Evolutionary conservation across 2,113 vertebrate species (phyloP), one percentile per base, ranked within the genome.

Genomic region (Stigmatopora nigra): DNA sequence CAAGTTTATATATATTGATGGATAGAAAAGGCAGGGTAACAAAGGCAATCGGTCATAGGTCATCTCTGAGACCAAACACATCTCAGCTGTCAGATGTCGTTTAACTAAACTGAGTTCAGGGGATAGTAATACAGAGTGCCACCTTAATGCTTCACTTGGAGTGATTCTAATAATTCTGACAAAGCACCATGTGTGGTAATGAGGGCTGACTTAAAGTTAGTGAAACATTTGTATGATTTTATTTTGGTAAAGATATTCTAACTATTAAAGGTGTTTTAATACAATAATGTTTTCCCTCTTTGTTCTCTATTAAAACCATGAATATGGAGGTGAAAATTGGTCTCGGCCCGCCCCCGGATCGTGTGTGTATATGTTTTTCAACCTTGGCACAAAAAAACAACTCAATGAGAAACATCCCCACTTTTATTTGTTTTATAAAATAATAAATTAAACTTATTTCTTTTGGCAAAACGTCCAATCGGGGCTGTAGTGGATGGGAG

Each of bases 41-140:
- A 80, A 86, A 86, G 84, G 84, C 82, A 79, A 71, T 31, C 68
- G 68, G 76, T 61, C 68, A 69, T 31, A 65, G 31, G 61, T 61
- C 72, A 57, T 74, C 78, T 73, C 72, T 79, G 77, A 58, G 72
- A 79, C 84, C 78, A 82, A 86, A 85, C 81, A 69, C 72, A 69
- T 71, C 76, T 79, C 72, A 77, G 77, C 82, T 84, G 86, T 87
- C 86, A 82, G 67, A 73, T 68, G 69, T 35, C 68, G 72, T 78
- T 3, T 62, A 83, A 73, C 72, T 83, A 72, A 85, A 81, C 75
- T 78, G 63, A 80, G 74, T 88, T 82, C 79, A 71, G 62, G 59
- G 59, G 76, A 83, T 71, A 81, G 76, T 84, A 85, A 87, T 71
- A 51, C 66, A 71, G 72, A 80, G 53, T 75, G 80, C 78, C 84